Evolutionary conservation across 2,797 vertebrate species (phyloP).

Genomic region (Cossypha heuglini): DNA sequence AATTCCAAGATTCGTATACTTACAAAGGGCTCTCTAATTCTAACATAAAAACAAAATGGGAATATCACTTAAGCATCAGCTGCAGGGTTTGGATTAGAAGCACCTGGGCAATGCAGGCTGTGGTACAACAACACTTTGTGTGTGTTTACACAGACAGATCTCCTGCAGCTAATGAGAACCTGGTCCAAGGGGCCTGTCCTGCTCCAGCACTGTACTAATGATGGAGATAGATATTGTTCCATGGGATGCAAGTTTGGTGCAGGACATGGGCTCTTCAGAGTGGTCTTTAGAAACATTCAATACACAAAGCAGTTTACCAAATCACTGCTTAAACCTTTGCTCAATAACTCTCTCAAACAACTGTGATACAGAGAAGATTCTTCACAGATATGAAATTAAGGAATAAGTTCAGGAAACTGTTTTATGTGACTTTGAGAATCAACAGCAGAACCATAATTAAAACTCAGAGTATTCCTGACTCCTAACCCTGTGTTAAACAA

Average conservation of each 20-base stretch:
- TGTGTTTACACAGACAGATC: not conserved
- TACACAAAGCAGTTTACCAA: not conserved
- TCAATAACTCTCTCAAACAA: not conserved
- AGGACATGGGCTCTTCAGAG: not conserved
- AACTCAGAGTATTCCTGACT: slow-evolving; percentile 61
- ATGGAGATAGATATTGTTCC: not conserved
- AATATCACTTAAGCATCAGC: not conserved
- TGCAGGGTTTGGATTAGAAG: not conserved
- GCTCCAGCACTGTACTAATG: not conserved
- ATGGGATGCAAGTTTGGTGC: not conserved
- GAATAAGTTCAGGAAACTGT: not conserved
- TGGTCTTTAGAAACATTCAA: not conserved
- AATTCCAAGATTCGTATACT: not conserved
- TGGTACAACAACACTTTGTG: not conserved
- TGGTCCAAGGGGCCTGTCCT: not conserved
- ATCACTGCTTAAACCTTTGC: not conserved
- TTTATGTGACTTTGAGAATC: slow-evolving; percentile 4
- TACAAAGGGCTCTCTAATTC: not conserved
- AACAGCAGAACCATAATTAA: slow-evolving; percentile 68
- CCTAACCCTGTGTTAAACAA: slow-evolving; percentile 62
- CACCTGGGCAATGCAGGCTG: not conserved
- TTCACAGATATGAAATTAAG: not conserved
- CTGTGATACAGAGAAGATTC: not conserved
- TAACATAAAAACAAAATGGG: not conserved
- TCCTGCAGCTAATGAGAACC: not conserved